Conservation (phyloP, 2,797 vertebrate genomes). For the Cirrhinus mrigala region DNA sequence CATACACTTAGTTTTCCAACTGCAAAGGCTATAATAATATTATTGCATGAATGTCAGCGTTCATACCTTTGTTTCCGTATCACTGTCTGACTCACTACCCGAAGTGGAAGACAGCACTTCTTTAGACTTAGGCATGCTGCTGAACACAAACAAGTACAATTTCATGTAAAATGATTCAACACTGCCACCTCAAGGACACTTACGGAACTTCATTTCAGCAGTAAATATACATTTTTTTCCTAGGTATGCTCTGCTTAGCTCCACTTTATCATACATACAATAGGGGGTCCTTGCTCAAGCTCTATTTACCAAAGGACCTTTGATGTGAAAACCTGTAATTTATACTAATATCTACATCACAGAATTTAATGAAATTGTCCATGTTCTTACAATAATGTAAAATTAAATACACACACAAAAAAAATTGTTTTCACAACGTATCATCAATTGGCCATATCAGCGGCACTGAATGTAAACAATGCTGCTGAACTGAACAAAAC, state of each 20-base stretch:
- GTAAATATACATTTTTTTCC: background rate
- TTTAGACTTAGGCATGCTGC: conserved; percentile 98
- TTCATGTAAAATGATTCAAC: conserved; percentile 43
- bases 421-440: too few relatives aligned
- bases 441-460: too few relatives aligned
- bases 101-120: conserved; percentile 94
- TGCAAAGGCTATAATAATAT: background rate
- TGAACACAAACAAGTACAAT: conserved; percentile 34
- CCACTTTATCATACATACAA: background rate
- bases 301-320: background rate
- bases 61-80: conserved; percentile 92
- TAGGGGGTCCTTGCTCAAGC: background rate
- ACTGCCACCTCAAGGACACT: conserved; percentile 53
- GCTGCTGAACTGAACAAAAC: too few relatives aligned
- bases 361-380: background rate
- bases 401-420: too few relatives aligned
- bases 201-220: background rate
- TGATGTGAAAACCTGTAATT: background rate
- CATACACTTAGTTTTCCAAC: background rate
- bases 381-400: background rate
- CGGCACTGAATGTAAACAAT: too few relatives aligned
- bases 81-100: conserved; percentile 94
- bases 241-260: background rate
- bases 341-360: background rate
- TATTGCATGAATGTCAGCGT: background rate